A percentile compares a stretch with the other conserved stretches of the same genome.
Conservation (phyloP, 2,797 vertebrate genomes). For the Aythya fuligula region DNA sequence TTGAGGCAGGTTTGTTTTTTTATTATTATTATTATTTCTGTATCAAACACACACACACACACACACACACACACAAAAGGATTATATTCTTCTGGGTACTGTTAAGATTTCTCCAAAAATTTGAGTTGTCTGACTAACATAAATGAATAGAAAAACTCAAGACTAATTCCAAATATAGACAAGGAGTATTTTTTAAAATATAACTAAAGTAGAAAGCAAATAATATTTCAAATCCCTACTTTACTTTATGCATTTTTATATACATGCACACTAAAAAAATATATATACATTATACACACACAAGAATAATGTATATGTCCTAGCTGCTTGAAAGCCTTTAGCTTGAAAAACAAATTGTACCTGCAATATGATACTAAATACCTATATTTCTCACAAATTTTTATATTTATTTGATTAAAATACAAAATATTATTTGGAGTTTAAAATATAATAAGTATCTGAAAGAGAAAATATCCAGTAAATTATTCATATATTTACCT, state of each 20-base stretch:
- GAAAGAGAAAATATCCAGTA: background rate
- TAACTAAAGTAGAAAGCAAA: background rate
- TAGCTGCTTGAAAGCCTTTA: constrained; percentile 18
- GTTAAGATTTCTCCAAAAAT: background rate
- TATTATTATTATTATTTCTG: background rate
- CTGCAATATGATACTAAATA: constrained; percentile 2
- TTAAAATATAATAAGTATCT: background rate
- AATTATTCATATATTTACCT: constrained; percentile 34
- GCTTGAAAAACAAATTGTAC: constrained; percentile 21
- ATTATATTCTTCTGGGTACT: background rate
- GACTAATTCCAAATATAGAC: background rate
- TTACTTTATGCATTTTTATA: background rate
- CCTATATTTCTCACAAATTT: background rate
- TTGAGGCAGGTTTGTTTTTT: background rate
- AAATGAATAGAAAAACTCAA: background rate
- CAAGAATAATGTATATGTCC: background rate
- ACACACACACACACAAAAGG: background rate
- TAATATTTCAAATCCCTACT: background rate
- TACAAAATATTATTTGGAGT: background rate
- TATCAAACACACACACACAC: background rate
- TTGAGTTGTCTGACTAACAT: background rate
- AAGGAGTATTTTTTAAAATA: background rate
- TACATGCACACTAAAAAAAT: background rate
- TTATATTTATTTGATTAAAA: background rate
- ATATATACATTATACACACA: background rate